Conservation (phyloP, 2,888 invertebrate species). For the Cyclophora albipunctata region DNA sequence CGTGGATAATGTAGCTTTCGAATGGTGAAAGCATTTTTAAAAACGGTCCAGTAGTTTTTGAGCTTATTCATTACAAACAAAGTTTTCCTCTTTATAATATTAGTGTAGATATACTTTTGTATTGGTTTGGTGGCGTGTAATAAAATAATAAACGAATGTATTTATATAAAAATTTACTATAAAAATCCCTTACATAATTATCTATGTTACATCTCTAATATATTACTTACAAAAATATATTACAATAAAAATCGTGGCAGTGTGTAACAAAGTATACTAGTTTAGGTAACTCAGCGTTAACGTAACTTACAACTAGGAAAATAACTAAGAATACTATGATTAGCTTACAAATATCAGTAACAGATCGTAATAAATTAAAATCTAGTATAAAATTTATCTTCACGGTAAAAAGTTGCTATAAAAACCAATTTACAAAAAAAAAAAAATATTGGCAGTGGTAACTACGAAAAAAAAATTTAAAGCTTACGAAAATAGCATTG, state of each 20-base stretch:
- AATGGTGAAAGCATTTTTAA: too few relatives aligned
- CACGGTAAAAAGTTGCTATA: slow-evolving; percentile 11
- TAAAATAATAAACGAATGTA: slow-evolving; percentile 13
- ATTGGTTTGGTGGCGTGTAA: too few relatives aligned
- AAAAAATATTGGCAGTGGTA: slow-evolving; percentile 4
- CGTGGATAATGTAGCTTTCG: too few relatives aligned
- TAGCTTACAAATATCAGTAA: slow-evolving; percentile 25
- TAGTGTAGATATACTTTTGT: too few relatives aligned
- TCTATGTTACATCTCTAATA: slow-evolving; percentile 26
- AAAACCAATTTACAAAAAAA: slow-evolving; percentile 8
- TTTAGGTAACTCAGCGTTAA: slow-evolving; percentile 54
- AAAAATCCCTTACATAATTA: slow-evolving; percentile 42
- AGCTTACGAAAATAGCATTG: neutral
- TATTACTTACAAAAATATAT: slow-evolving; percentile 44
- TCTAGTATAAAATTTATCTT: slow-evolving; percentile 6
- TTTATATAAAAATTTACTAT: slow-evolving; percentile 52
- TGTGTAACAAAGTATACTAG: slow-evolving; percentile 33
- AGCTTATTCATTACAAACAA: too few relatives aligned
- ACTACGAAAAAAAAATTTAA: neutral
- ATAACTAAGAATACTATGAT: slow-evolving; percentile 28
- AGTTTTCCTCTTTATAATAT: too few relatives aligned
- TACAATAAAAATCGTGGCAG: slow-evolving; percentile 52
- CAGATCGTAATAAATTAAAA: slow-evolving; percentile 29
- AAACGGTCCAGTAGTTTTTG: too few relatives aligned
- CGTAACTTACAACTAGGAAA: slow-evolving; percentile 20